Evolutionary conservation across 1,140 invertebrate species (phyloP), one percentile per base, ranked within the genome.

Genomic region (Papilio xuthus): DNA sequence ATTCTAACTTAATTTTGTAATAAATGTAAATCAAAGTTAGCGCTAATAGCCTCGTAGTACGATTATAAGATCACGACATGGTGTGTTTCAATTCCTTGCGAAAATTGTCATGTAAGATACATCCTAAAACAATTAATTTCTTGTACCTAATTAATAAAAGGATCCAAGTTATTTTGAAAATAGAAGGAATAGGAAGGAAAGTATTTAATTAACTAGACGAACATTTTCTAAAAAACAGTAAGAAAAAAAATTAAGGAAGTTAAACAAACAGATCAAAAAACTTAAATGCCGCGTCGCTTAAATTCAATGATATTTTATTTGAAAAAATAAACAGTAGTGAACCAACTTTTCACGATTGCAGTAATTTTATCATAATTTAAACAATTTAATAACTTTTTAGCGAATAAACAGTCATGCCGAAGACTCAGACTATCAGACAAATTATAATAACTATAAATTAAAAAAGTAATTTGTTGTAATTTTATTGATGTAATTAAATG

Each of bases 401-500:
- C 32, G 7, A 37, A 37, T 37, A 32, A 32, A 2, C 32, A 32
- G 32, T 32, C 32, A 32, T 32, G n/a, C n/a, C 53, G 3, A 53
- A 23, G 53, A 32, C 50, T 76, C 73, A n/a, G n/a, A n/a, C n/a
- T n/a, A n/a, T 26, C 32, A 32, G 32, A 32, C 32, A 37, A 37
- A 37, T 4, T 37, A 37, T 37, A 37, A 28, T 28, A 18, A 2
- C 0, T 4, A 60, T 60, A 60, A 60, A 60, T 60, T 60, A 60
- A 26, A 60, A 60, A 60, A 60, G 56, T 20, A 18, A 26, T 60
- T 28, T 13, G 20, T 60, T 60, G 10, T 60, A 60, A 60, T 60
- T 60, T 60, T 60, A 60, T 60, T 60, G 56, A 26, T 60, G 56
- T 60, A 60, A 60, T 60, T 60, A 60, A 60, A 60, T 26, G 56